Conservation (phyloP, 1,140 invertebrate genomes). For the Pseudomyrmex cubaensis region DNA sequence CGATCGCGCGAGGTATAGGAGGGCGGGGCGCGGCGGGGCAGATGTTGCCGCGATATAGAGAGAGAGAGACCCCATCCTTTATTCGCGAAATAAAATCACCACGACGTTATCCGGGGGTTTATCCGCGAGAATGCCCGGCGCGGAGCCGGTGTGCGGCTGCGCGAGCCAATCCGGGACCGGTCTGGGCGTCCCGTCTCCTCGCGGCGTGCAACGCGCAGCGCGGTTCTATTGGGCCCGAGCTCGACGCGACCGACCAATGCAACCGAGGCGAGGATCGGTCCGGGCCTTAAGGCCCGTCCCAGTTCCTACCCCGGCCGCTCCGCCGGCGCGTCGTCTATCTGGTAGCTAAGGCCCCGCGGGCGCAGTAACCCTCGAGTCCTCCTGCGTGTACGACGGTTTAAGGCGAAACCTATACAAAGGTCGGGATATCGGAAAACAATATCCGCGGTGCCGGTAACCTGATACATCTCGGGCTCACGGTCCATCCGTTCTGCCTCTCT, state of each 20-base stretch:
- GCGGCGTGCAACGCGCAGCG: background rate
- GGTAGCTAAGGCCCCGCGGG: slow-evolving; percentile 85
- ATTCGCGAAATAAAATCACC: slow-evolving; percentile 72
- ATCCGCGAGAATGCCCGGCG: slow-evolving; percentile 54
- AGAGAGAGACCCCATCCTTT: slow-evolving; percentile 64
- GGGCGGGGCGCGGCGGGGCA: slow-evolving; percentile 25
- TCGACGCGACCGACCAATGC: slow-evolving; percentile 72
- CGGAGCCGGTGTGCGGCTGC: slow-evolving; percentile 33
- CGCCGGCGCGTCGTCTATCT: slow-evolving; percentile 77
- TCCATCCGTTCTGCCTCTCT: slow-evolving; percentile 11
- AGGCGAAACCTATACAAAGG: slow-evolving; percentile 78
- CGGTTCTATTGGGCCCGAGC: slow-evolving; percentile 69
- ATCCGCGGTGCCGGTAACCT: slow-evolving; percentile 77
- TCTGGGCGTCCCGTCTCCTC: slow-evolving; percentile 66
- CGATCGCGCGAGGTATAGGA: background rate
- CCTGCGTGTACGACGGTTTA: slow-evolving; percentile 83
- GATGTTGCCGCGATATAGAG: slow-evolving; percentile 60
- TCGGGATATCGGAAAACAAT: slow-evolving; percentile 81
- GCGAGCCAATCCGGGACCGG: slow-evolving; percentile 71
- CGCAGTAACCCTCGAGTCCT: slow-evolving; percentile 85
- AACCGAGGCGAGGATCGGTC: slow-evolving; percentile 40
- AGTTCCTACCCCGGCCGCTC: slow-evolving; percentile 69
- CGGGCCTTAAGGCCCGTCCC: slow-evolving; percentile 73
- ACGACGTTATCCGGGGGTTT: slow-evolving; percentile 69
- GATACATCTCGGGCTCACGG: slow-evolving; percentile 70